Percentiles rank a stretch among this genome's conserved stretches.
phyloP scores from a whole-genome alignment of 2,113 vertebrate species.

The Oreochromis aureus region DNA sequence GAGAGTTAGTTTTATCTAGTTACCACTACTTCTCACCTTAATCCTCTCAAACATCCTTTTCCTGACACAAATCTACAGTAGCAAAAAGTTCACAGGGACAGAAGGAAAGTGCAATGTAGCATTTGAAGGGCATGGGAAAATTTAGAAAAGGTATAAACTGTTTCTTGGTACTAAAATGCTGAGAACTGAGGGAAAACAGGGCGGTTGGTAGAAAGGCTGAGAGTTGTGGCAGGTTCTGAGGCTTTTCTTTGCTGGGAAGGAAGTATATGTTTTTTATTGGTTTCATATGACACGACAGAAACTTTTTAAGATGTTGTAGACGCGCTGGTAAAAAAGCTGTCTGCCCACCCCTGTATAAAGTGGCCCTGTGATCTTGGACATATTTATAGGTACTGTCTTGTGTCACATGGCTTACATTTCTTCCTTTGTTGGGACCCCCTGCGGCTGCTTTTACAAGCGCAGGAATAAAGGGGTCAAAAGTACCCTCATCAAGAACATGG shows the following conservation, averaged over 20 bases:
- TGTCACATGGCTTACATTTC: slow-evolving; percentile 81
- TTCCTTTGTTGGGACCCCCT: slow-evolving; percentile 73
- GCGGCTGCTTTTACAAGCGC: slow-evolving; percentile 74
- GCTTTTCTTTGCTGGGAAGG: slow-evolving; percentile 56
- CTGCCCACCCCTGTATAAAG: slow-evolving; percentile 72
- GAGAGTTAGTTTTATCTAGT: neutral
- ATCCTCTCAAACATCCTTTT: slow-evolving; percentile 19
- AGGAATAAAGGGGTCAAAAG: slow-evolving; percentile 71
- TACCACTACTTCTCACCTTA: slow-evolving; percentile 1
- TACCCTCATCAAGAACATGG: slow-evolving; percentile 33
- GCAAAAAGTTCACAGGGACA: neutral
- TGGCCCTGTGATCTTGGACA: slow-evolving; percentile 74
- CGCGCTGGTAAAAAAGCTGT: slow-evolving; percentile 72
- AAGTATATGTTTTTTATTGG: slow-evolving; percentile 77
- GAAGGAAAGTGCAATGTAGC: neutral
- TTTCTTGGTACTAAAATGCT: neutral
- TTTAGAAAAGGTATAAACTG: neutral
- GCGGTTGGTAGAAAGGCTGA: slow-evolving; percentile 12
- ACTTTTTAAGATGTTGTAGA: slow-evolving; percentile 79
- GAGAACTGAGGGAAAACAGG: slow-evolving; percentile 14
- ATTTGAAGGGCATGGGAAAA: neutral
- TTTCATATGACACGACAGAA: slow-evolving; percentile 76
- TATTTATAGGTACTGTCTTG: slow-evolving; percentile 79
- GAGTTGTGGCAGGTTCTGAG: slow-evolving; percentile 43
- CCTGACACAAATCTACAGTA: slow-evolving; percentile 10